Evolutionary conservation across 2,113 vertebrate genomes (phyloP).

Genomic region (Hyla sarda): DNA sequence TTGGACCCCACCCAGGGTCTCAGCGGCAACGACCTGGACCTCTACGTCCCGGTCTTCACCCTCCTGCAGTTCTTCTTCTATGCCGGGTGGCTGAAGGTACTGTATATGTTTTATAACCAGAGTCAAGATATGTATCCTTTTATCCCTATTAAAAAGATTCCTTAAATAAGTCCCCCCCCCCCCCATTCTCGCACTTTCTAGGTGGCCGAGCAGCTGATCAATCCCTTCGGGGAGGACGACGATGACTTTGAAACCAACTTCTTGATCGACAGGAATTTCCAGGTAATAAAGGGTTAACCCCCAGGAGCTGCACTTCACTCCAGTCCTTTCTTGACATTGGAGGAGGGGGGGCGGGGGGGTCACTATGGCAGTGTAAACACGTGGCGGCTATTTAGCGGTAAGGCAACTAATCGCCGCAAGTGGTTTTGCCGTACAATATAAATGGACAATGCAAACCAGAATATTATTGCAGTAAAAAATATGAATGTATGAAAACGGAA

Average conservation of each 20-base stretch:
- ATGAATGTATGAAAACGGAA: no score
- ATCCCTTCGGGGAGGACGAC: constrained; percentile 92
- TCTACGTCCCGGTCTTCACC: constrained; percentile 91
- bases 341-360: not conserved
- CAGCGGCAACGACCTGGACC: constrained; percentile 85
- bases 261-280: constrained; percentile 90
- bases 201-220: constrained; percentile 92
- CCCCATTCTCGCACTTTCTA: constrained; percentile 63
- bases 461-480: no score
- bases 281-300: constrained; percentile 71
- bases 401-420: no score
- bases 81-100: constrained; percentile 92
- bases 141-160: no score
- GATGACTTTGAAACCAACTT: constrained; percentile 94
- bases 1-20: constrained; percentile 88
- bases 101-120: not conserved
- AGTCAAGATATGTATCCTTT: no score
- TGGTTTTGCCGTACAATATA: no score
- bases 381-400: no score
- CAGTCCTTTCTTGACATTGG: no score
- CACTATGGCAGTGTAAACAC: not conserved
- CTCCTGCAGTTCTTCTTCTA: constrained; percentile 95
- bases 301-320: not conserved
- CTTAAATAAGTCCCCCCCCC: no score
- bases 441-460: no score